Percentiles rank a stretch among this genome's conserved stretches.
Conservation (phyloP, 2,113 vertebrate species). For the Pyrgilauda ruficollis region DNA sequence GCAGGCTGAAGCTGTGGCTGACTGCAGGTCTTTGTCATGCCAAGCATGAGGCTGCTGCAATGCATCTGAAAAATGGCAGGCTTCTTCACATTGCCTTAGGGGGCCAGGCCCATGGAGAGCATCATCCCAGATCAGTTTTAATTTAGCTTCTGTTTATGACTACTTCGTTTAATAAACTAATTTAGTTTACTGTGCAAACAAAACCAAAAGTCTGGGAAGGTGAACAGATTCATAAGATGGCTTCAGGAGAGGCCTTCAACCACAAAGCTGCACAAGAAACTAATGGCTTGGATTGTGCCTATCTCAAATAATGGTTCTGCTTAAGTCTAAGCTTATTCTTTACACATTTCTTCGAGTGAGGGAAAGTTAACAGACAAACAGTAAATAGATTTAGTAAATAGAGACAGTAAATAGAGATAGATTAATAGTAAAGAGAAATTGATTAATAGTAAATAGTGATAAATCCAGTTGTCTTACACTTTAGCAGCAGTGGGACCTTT, state of each 20-base stretch:
- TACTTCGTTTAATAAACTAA: constrained; percentile 1
- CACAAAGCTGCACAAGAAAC: neutral
- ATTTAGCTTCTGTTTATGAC: constrained; percentile 24
- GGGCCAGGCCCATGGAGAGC: neutral
- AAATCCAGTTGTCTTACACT: neutral
- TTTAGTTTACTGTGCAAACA: constrained; percentile 23
- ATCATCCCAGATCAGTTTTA: neutral
- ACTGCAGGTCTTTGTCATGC: neutral
- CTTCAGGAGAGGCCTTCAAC: neutral
- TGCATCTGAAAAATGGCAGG: neutral
- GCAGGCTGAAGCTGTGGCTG: neutral
- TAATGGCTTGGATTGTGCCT: neutral
- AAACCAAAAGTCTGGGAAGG: neutral
- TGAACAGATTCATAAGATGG: neutral
- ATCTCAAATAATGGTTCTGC: neutral
- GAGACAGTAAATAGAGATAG: neutral
- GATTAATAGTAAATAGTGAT: neutral
- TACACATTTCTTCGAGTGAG: neutral
- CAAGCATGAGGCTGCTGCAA: neutral
- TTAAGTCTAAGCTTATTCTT: neutral
- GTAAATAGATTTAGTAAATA: neutral
- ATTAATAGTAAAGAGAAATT: neutral
- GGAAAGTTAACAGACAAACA: neutral
- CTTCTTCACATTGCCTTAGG: neutral
- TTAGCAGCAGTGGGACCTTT: neutral